These are phyloP conservation scores for Lumbricus terrestris DNA, from an alignment of 2,888 invertebrate species.

Conservation along the genomic window DNA sequence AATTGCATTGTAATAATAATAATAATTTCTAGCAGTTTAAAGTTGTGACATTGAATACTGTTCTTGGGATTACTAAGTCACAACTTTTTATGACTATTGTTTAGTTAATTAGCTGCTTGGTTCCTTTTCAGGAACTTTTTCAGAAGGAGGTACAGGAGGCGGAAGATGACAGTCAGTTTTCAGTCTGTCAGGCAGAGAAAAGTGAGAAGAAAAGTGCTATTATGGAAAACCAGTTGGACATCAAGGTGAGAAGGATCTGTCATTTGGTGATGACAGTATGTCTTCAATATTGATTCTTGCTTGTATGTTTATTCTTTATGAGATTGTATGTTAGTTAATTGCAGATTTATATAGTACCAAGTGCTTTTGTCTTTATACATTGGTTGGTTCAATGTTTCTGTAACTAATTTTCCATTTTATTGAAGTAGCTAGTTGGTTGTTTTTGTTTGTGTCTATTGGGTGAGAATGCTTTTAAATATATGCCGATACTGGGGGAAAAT, in stretches of 20 bases:
- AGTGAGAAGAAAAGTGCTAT: constrained; percentile 44
- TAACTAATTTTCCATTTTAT: not conserved
- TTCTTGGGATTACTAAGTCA: not conserved
- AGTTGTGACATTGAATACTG: not conserved
- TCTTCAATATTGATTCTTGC: not conserved
- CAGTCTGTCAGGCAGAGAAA: constrained; percentile 78
- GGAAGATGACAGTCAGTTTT: constrained; percentile 74
- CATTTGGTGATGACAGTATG: not conserved
- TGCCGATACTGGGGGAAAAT: not conserved
- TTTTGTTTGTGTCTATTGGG: not conserved
- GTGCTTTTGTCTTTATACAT: not conserved
- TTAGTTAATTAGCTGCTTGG: not conserved
- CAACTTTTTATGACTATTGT: not conserved
- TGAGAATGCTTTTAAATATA: not conserved
- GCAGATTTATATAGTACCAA: not conserved
- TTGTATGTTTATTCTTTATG: not conserved
- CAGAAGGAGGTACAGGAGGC: constrained; percentile 42
- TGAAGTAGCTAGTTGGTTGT: not conserved
- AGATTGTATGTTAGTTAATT: not conserved
- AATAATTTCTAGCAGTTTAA: too few relatives aligned
- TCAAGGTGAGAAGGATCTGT: constrained; percentile 72
- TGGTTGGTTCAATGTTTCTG: not conserved
- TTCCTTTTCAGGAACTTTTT: constrained; percentile 39
- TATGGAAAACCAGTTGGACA: constrained; percentile 87
- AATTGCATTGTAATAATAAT: too few relatives aligned